These are phyloP conservation scores for Thaleichthys pacificus DNA, from an alignment of 2,797 vertebrate species.

Conservation along the genomic window DNA sequence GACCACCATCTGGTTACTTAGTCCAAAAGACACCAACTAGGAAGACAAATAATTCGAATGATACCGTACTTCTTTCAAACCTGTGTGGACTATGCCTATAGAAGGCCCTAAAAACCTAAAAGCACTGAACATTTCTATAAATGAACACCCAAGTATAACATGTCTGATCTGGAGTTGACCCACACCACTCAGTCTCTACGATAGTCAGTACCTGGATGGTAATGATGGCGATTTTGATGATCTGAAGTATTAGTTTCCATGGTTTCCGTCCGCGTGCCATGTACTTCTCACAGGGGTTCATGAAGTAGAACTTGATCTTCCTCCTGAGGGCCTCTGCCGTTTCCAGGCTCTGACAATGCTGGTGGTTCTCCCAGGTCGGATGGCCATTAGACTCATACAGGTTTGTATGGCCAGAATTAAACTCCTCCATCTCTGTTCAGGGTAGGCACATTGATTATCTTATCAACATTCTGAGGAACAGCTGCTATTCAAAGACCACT, in stretches of 20 bases:
- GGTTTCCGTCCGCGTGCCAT: conserved; percentile 90
- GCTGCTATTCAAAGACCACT: too few relatives aligned
- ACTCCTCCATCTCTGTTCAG: conserved; percentile 63
- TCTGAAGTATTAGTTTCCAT: conserved; percentile 93
- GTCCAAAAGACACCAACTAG: conserved; percentile 91
- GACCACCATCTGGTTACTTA: conserved; percentile 98
- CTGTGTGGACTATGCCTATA: too few relatives aligned
- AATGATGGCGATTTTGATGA: conserved; percentile 92
- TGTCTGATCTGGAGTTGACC: not conserved
- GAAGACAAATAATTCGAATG: not conserved
- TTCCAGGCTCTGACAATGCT: conserved; percentile 30
- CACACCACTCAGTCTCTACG: not conserved
- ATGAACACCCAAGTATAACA: not conserved
- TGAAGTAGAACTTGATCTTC: conserved; percentile 94
- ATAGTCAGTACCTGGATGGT: conserved; percentile 83
- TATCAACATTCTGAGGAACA: not conserved
- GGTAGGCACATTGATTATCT: not conserved
- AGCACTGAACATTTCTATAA: too few relatives aligned
- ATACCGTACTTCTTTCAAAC: too few relatives aligned
- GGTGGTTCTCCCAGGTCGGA: conserved; percentile 33
- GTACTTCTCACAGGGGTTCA: conserved; percentile 98
- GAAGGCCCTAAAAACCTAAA: too few relatives aligned
- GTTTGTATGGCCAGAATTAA: conserved; percentile 28
- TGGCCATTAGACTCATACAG: conserved; percentile 23
- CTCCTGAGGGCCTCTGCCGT: conserved; percentile 81